Evolutionary conservation across 1,140 invertebrate species (phyloP), one percentile per base, ranked within the genome.

Genomic region (Brachystomella parvula): DNA sequence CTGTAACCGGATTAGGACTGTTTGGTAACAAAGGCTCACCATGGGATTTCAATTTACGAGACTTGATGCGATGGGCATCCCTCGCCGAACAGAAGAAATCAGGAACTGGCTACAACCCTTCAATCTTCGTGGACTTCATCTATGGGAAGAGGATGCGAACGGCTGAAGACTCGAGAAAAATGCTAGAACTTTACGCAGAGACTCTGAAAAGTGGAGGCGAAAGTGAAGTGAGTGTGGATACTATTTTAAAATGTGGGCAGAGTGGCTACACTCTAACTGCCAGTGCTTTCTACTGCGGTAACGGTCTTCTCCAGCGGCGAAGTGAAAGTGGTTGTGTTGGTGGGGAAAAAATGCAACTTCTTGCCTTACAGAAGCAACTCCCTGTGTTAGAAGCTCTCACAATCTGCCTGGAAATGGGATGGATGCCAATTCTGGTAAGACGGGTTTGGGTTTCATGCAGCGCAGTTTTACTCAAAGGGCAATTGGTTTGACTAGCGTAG

Each of bases 31-130:
- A 79, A 76, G 93, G 94, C 3, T 84, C 87, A 0, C 94, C 94
- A 0, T 98, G 92, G 88, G 96, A 99, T 78, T 93, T 97, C 78
- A 99, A 99, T 81, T 79, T 99, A 33, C 82, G 97, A 74, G 97
- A 99, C 77, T 81, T 99, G 63, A 87, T 89, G 44, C 84, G 96
- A 71, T 98, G 94, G 94, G 94, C 90, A 77, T 85, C 96, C 75
- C 77, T 83, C 0, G 80, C 82, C 1, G 69, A 81, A 19, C 64
- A 63, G 17, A 75, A 77, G 67, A n/a, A n/a, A n/a, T n/a, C n/a
- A n/a, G n/a, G n/a, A n/a, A n/a, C n/a, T n/a, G n/a, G n/a, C n/a
- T n/a, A n/a, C n/a, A 61, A 29, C n/a, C n/a, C 26, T 12, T 9
- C 9, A 12, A 3, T 32, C 70, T 86, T 82, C 77, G 83, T 91